Conservation (phyloP, 2,888 invertebrate genomes). For the Epinotia nisella region DNA sequence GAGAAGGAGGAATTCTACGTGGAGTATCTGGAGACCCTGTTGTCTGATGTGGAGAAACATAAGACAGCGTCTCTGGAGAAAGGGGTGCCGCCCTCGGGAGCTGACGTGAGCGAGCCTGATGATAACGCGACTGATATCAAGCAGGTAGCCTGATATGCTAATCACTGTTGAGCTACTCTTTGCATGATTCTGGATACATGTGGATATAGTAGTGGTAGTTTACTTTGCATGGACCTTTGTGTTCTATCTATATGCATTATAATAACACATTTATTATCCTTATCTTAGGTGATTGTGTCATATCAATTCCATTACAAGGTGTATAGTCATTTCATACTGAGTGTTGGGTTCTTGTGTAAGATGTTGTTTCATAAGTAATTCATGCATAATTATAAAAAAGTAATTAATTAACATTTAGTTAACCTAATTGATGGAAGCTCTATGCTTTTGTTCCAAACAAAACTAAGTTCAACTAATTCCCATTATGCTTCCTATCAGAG, state of each 20-base stretch:
- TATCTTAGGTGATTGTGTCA: slow-evolving; percentile 44
- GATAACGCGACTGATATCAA: slow-evolving; percentile 80
- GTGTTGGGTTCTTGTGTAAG: slow-evolving; percentile 11
- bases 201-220: slow-evolving; percentile 6
- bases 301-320: slow-evolving; percentile 39
- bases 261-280: slow-evolving; percentile 41
- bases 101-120: slow-evolving; percentile 75
- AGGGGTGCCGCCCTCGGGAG: slow-evolving; percentile 80
- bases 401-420: not conserved
- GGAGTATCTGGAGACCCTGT: slow-evolving; percentile 92
- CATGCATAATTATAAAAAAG: not conserved
- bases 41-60: slow-evolving; percentile 94
- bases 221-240: slow-evolving; percentile 31
- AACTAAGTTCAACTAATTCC: not conserved
- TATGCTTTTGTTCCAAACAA: no score
- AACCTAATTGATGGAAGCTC: not conserved
- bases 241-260: slow-evolving; percentile 25
- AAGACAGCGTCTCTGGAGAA: slow-evolving; percentile 84
- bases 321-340: slow-evolving; percentile 24
- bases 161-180: slow-evolving; percentile 45
- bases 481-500: not conserved
- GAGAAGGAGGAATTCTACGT: slow-evolving; percentile 96
- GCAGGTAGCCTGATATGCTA: slow-evolving; percentile 66
- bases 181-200: slow-evolving; percentile 5
- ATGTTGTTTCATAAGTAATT: slow-evolving; percentile 1